Evolutionary conservation across 1,140 invertebrate species (phyloP).

Genomic region (Notospermus geniculatus): DNA sequence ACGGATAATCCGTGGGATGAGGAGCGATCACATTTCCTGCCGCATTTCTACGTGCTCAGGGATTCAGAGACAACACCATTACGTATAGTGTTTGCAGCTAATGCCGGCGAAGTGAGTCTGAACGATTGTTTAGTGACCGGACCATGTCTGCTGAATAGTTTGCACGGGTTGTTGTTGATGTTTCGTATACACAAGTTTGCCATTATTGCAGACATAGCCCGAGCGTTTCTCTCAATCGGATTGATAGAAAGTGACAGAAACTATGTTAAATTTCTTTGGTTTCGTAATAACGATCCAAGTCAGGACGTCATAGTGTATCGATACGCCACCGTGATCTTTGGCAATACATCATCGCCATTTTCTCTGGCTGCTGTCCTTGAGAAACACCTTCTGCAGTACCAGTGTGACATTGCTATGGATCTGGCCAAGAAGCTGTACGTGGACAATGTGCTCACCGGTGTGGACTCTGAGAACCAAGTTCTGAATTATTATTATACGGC

Average conservation of each 20-base stretch:
- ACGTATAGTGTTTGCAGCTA: slow-evolving; percentile 1
- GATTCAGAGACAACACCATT: not conserved
- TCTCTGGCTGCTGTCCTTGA: not conserved
- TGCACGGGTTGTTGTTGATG: not conserved
- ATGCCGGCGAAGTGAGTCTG: not conserved
- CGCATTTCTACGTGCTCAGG: slow-evolving; percentile 3
- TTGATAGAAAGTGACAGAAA: not conserved
- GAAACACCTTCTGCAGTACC: not conserved
- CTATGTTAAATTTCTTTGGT: not conserved
- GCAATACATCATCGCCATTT: not conserved
- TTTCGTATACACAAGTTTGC: not conserved
- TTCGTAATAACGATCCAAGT: slow-evolving; percentile 2
- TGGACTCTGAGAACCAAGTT: not conserved
- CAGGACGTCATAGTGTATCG: not conserved
- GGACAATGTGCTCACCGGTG: not conserved
- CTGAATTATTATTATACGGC: not conserved
- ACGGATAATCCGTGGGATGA: not conserved
- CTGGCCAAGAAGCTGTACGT: not conserved
- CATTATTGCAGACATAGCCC: not conserved
- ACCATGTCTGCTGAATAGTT: not conserved
- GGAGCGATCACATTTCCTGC: not conserved
- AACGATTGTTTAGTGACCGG: slow-evolving; percentile 5
- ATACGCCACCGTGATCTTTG: not conserved
- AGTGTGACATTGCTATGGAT: not conserved
- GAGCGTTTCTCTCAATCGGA: not conserved